These are phyloP conservation scores for Teleopsis dalmanni DNA, from an alignment of 1,140 invertebrate genomes.

Conservation along the genomic window DNA sequence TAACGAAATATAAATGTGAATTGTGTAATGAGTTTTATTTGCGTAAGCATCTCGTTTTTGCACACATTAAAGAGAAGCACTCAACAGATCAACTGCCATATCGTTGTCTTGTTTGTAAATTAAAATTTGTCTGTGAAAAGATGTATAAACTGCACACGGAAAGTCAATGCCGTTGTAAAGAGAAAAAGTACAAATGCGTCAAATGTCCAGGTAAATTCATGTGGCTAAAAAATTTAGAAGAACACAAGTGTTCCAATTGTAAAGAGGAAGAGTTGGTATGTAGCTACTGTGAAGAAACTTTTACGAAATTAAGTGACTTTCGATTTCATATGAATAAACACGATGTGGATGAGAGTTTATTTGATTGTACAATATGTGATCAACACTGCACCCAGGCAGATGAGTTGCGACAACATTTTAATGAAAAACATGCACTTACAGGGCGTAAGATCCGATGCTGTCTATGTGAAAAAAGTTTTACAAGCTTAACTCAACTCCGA, in stretches of 20 bases:
- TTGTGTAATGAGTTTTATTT: slow-evolving; percentile 17
- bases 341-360: not conserved
- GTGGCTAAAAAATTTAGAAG: slow-evolving; percentile 28
- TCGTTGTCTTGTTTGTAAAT: slow-evolving; percentile 27
- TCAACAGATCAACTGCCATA: slow-evolving; percentile 4
- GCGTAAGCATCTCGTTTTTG: slow-evolving; percentile 24
- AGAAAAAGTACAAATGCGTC: slow-evolving; percentile 21
- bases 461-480: slow-evolving; percentile 17
- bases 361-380: slow-evolving; percentile 10
- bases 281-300: slow-evolving; percentile 9
- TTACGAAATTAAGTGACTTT: slow-evolving; percentile 1
- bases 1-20: slow-evolving; percentile 19
- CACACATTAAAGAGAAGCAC: slow-evolving; percentile 27
- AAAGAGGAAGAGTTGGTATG: not conserved
- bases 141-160: slow-evolving; percentile 23
- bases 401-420: slow-evolving; percentile 8
- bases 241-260: slow-evolving; percentile 21
- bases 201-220: slow-evolving; percentile 35
- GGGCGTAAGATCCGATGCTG: slow-evolving; percentile 15
- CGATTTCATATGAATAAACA: slow-evolving; percentile 6
- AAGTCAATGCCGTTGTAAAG: slow-evolving; percentile 23
- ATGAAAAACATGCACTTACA: not conserved
- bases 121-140: slow-evolving; percentile 24
- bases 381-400: slow-evolving; percentile 3
- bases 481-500: slow-evolving; percentile 18